Base-by-base conservation (phyloP, 2,797 vertebrate species). In the Octomys mimax region DNA sequence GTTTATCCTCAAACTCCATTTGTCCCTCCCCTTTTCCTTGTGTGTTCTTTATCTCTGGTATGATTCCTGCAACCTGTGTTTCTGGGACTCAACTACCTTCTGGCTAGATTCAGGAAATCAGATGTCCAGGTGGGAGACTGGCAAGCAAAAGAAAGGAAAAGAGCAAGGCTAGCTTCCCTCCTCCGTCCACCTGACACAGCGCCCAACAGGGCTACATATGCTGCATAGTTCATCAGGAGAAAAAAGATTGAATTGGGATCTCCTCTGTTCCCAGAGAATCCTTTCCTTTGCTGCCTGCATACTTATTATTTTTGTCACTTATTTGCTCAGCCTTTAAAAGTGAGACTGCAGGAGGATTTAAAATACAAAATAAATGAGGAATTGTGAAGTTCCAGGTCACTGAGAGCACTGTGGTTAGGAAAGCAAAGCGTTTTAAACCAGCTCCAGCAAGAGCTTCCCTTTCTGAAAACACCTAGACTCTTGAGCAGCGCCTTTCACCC, bases 281-380 rank as follows among this genome's bases (percentile, higher is more conserved):
- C 59, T 68, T 31, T 88, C 12, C 54, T 68, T 88, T 68, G 49
- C 54, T 31, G 12, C 24, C 22, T 28, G 89, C 82, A 64, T 75
- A 22, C 3, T 87, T n/a, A 2, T 10, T 81, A 9, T 71, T 88
- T 68, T 89, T 89, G 70, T 42, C 33, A 94, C 89, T 85, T 68
- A 82, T 87, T 88, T 57, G 59, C 42, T 71, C 64, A 64, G 49
- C 4, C 89, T 95, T 82, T 68, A 81, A 97, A 89, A 78, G 54
- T 28, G 93, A 36, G 79, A n/a, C 62, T 57, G 33, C 61, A 57
- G 33, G 52, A 90, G 28, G 46, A 95, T 91, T 94, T 82, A 61
- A 89, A 28, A 81, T 61, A 42, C n/a, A 75, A 87, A 62, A n/a
- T 2, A 87, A 84, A 81, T 8, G 22, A 26, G 61, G 46, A 64